Evolutionary conservation across 1,140 invertebrate species (phyloP), one percentile per base, ranked within the genome.

Genomic region (Mamestra configurata): DNA sequence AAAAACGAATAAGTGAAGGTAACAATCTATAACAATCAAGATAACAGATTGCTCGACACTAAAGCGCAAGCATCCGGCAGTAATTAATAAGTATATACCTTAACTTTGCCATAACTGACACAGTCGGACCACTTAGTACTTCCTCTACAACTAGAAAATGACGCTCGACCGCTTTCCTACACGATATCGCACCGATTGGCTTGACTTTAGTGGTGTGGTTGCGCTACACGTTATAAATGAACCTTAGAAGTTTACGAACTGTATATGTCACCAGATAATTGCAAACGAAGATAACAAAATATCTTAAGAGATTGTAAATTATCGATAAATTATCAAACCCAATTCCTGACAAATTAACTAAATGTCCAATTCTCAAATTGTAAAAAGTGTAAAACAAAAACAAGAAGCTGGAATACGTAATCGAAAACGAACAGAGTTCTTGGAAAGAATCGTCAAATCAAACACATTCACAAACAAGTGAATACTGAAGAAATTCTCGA

Each of bases 121-220:
- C 15, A 18, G 40, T 5, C 20, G 40, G 53, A 6, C 72, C 37
- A 61, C 55, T 76, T 76, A 61, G 15, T 8, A 76, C 57, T 76
- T 76, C 72, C 72, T 76, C 15, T 61, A 18, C 0, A 18, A 61
- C 72, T 46, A 13, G 55, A 61, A 76, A 61, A 76, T 76, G 55
- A 40, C 55, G 22, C 4, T 18, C 6, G 22, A 49, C 40, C 66
- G 49, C 37, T 70, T 76, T 46, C 46, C 55, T 76, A 61, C 5
- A 27, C 71, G 18, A 61, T 76, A 61, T 13, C 18, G 55, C 15
- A 61, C 46, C 8, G 68, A 49, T 46, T 46, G 43, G 22, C 18
- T 31, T 55, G 51, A 59, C 59, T 37, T 15, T 22, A 5, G 27
- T 70, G n/a, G n/a, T 70, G 15, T n/a, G 24, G 11, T 4, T 27